phyloP scores from a whole-genome alignment of 1,140 invertebrate species.

The Saccostrea glomerata region DNA sequence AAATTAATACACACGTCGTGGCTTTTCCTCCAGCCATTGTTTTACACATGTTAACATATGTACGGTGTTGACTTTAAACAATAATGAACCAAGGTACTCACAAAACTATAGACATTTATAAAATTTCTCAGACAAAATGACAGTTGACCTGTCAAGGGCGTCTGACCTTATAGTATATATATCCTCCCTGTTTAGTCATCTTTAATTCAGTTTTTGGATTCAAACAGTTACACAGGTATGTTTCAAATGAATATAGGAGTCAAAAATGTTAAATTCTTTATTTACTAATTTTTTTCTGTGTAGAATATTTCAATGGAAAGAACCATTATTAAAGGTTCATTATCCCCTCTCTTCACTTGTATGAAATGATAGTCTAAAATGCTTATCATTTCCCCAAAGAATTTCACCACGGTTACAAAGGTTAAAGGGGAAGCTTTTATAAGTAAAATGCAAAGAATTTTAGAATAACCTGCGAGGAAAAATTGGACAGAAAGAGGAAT shows the following conservation, averaged over 20 bases:
- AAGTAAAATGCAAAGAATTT: too few relatives aligned
- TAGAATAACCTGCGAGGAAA: too few relatives aligned
- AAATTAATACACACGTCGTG: background rate
- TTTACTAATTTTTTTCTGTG: background rate
- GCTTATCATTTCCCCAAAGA: too few relatives aligned
- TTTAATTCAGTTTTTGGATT: conserved; percentile 29
- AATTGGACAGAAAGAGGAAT: too few relatives aligned
- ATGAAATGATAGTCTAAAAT: too few relatives aligned
- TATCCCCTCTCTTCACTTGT: background rate
- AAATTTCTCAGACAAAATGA: background rate
- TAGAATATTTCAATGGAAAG: background rate
- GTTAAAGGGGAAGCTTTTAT: too few relatives aligned
- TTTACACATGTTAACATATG: background rate
- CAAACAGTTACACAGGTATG: conserved; percentile 7
- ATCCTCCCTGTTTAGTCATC: background rate
- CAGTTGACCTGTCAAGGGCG: background rate
- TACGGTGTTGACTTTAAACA: background rate
- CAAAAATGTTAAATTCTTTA: background rate
- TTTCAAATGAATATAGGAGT: background rate
- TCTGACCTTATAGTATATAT: background rate
- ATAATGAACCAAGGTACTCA: background rate
- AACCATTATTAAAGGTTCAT: background rate
- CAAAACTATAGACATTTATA: background rate
- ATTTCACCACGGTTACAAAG: too few relatives aligned
- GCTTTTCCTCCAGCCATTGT: background rate